phyloP scores from a whole-genome alignment of 1,140 invertebrate species.

The Euwallacea similis region DNA sequence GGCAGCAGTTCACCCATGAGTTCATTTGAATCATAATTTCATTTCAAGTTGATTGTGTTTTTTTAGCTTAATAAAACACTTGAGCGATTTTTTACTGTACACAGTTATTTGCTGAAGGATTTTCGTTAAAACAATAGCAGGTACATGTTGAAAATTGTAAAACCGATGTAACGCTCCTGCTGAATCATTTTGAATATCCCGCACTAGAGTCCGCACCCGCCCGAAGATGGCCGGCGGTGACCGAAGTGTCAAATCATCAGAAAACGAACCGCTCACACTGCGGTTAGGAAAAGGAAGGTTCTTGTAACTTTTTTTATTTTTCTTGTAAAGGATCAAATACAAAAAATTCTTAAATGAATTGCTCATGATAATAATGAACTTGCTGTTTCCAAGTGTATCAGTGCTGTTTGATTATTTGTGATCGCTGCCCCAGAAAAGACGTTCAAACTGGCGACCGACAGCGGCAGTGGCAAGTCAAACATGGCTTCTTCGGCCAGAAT shows the following conservation, averaged over 20 bases:
- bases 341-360: conserved; percentile 50
- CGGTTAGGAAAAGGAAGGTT: conserved; percentile 47
- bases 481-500: conserved; percentile 85
- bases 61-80: no score
- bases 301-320: conserved; percentile 51
- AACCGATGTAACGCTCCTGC: no score
- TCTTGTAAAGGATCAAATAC: conserved; percentile 39
- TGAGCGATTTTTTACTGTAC: no score
- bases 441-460: conserved; percentile 55
- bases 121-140: no score
- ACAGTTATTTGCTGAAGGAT: no score
- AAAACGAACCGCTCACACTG: conserved; percentile 49
- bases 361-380: conserved; percentile 55
- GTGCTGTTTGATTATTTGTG: conserved; percentile 46
- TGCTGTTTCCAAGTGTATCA: conserved; percentile 46
- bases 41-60: no score
- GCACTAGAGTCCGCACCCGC: conserved; percentile 41
- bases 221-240: conserved; percentile 36
- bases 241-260: conserved; percentile 45
- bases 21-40: no score
- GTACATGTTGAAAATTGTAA: no score
- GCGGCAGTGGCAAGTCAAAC: conserved; percentile 59
- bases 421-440: conserved; percentile 49
- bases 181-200: no score
- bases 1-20: no score